Evolutionary conservation across 2,888 invertebrate species (phyloP).

Genomic region (Hedya salicella): DNA sequence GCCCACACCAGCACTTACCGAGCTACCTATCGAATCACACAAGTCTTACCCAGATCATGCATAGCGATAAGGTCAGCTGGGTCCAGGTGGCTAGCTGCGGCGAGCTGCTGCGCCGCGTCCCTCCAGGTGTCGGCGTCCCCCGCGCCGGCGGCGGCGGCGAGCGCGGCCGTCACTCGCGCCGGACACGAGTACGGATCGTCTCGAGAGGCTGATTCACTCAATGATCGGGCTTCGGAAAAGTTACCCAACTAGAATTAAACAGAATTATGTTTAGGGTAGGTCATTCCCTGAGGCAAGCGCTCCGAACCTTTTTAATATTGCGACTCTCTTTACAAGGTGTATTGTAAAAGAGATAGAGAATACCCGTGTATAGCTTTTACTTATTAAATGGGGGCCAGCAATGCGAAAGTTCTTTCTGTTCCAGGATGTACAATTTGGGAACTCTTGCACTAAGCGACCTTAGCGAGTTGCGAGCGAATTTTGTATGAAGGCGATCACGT

Average conservation of each 20-base stretch:
- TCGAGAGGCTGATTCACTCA: slow-evolving; percentile 70
- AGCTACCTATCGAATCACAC: neutral
- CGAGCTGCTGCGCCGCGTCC: slow-evolving; percentile 61
- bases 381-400: too few relatives aligned
- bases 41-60: slow-evolving; percentile 65
- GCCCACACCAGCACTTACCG: too few relatives aligned
- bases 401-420: too few relatives aligned
- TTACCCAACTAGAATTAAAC: slow-evolving; percentile 67
- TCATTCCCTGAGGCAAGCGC: too few relatives aligned
- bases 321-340: too few relatives aligned
- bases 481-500: too few relatives aligned
- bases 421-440: too few relatives aligned
- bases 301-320: too few relatives aligned
- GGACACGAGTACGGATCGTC: slow-evolving; percentile 78
- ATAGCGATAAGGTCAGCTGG: slow-evolving; percentile 74
- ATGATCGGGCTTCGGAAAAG: slow-evolving; percentile 67
- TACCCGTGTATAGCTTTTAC: too few relatives aligned
- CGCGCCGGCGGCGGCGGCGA: slow-evolving; percentile 58
- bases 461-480: too few relatives aligned
- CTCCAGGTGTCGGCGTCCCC: slow-evolving; percentile 51
- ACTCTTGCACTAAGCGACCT: too few relatives aligned
- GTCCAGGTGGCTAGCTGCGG: slow-evolving; percentile 75
- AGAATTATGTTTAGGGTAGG: neutral
- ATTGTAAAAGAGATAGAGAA: too few relatives aligned
- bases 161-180: slow-evolving; percentile 67